These are phyloP conservation scores for Plotosus lineatus DNA, from an alignment of 2,113 vertebrate species.

Conservation along the genomic window DNA sequence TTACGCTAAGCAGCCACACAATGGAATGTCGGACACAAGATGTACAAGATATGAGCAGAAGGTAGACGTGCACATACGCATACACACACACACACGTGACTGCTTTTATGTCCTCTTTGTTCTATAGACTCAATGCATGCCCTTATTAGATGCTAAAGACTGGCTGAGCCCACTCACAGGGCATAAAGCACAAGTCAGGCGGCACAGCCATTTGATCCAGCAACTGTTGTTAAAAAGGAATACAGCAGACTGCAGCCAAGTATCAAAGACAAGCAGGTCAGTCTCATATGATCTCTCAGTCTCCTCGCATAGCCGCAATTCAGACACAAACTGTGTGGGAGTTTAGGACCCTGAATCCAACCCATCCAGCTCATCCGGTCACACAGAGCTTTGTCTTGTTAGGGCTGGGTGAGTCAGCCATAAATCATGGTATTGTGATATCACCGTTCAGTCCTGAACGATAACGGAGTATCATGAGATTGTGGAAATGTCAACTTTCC, in stretches of 20 bases:
- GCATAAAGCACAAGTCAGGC: constrained; percentile 18
- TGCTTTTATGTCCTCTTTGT: constrained; percentile 16
- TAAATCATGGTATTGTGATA: no score
- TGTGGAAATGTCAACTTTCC: no score
- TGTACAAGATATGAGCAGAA: constrained; percentile 43
- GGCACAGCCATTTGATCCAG: constrained; percentile 20
- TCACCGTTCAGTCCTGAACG: no score
- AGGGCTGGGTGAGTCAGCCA: no score
- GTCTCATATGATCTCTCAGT: constrained; percentile 23
- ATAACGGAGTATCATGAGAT: no score
- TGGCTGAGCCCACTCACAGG: constrained; percentile 5
- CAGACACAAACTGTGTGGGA: neutral
- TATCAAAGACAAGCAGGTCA: constrained; percentile 20
- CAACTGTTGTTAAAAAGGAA: constrained; percentile 30
- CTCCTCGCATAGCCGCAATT: neutral
- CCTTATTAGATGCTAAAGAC: constrained; percentile 38
- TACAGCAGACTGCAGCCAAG: constrained; percentile 5
- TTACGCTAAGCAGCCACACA: constrained; percentile 31
- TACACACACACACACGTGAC: constrained; percentile 3
- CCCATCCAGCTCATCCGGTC: neutral
- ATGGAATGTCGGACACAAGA: constrained; percentile 41
- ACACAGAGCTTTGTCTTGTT: neutral
- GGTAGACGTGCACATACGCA: constrained; percentile 1
- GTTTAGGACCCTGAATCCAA: no score
- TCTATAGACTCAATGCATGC: constrained; percentile 26